Percentiles rank a stretch among this genome's conserved stretches.
Conservation (phyloP, 2,797 vertebrate genomes). For the Pagetopsis macropterus region DNA sequence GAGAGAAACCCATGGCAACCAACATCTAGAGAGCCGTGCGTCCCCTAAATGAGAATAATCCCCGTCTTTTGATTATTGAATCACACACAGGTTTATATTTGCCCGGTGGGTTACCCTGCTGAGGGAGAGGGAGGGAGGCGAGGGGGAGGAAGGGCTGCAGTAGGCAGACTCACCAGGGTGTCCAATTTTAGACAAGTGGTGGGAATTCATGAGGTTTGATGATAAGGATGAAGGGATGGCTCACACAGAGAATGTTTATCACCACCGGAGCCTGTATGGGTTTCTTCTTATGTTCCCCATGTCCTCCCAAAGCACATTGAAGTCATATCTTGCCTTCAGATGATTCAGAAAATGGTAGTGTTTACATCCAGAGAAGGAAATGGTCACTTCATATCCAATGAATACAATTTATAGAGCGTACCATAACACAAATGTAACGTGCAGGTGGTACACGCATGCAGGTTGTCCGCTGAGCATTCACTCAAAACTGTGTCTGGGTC, state of each 20-base stretch:
- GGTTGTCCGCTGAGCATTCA: conserved; percentile 33
- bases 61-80: conserved; percentile 58
- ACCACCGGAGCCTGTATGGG: background rate
- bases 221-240: conserved; percentile 49
- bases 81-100: conserved; percentile 59
- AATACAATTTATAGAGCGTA: background rate
- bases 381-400: background rate
- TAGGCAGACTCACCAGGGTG: conserved; percentile 56
- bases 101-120: conserved; percentile 44
- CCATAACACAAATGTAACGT: no score
- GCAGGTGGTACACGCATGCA: background rate
- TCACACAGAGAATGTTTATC: conserved; percentile 28
- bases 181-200: conserved; percentile 72
- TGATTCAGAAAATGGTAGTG: background rate
- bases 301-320: background rate
- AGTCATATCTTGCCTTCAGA: background rate
- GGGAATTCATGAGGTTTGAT: conserved; percentile 57
- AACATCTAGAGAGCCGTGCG: conserved; percentile 40
- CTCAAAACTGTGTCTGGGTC: conserved; percentile 22
- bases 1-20: conserved; percentile 87
- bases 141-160: conserved; percentile 14
- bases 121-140: conserved; percentile 7
- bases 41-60: conserved; percentile 69
- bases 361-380: background rate
- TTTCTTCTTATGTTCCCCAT: background rate